Percentiles rank a stretch among this genome's conserved stretches.
These are phyloP conservation scores for Gopherus flavomarginatus DNA, from an alignment of 2,113 vertebrate species.

Conservation along the genomic window DNA sequence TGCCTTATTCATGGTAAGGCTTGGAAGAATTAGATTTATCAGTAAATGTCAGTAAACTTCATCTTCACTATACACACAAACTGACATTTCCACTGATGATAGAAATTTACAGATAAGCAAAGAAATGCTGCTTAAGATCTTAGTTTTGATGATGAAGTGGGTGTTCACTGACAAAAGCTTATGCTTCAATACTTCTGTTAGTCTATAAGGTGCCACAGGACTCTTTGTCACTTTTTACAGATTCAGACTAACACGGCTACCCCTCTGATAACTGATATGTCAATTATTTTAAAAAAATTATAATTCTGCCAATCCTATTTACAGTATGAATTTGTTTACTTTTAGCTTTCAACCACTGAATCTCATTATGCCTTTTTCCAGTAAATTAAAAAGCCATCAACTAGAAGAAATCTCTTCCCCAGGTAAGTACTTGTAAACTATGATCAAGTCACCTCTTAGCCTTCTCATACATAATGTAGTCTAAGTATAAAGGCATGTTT, in stretches of 20 bases:
- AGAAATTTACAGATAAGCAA: background rate
- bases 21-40: background rate
- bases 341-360: background rate
- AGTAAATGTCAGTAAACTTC: background rate
- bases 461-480: background rate
- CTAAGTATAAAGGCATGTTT: background rate
- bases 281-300: background rate
- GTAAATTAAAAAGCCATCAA: background rate
- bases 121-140: background rate
- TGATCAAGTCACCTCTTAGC: background rate
- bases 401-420: background rate
- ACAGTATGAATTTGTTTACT: background rate
- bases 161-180: too few species aligned
- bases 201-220: too few species aligned
- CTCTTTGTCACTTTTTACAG: too few species aligned
- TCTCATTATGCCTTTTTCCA: background rate
- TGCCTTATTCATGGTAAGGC: background rate
- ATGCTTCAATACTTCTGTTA: too few species aligned
- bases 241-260: too few species aligned
- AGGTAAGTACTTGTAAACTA: background rate
- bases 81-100: background rate
- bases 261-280: background rate
- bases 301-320: background rate
- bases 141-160: background rate
- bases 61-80: background rate